A percentile compares a stretch with the other conserved stretches of the same genome.
These are phyloP conservation scores for Cryptus armator DNA, from an alignment of 2,888 invertebrate genomes.

Conservation along the genomic window DNA sequence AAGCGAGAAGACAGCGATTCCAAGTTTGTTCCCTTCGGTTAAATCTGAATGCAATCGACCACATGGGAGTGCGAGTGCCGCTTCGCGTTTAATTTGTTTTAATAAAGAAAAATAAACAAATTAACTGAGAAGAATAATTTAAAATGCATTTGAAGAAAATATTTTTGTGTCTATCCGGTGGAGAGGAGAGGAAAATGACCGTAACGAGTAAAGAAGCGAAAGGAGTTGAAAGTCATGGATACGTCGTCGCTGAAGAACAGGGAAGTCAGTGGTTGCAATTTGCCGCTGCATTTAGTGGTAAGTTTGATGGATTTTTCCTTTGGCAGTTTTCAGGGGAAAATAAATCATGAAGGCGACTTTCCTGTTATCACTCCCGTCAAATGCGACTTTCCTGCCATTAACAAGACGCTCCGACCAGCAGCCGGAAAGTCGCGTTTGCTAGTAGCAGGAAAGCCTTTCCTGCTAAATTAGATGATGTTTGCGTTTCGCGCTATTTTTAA, in stretches of 20 bases:
- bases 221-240: conserved; percentile 71
- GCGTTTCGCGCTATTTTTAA: too few species aligned
- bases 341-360: not conserved
- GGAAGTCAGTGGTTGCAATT: conserved; percentile 77
- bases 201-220: conserved; percentile 64
- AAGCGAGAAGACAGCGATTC: not conserved
- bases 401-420: too few species aligned
- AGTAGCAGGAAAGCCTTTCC: too few species aligned
- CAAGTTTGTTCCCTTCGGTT: not conserved
- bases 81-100: not conserved
- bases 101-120: not conserved
- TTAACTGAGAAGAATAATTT: not conserved
- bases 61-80: conserved; percentile 5
- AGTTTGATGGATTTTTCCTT: conserved; percentile 56
- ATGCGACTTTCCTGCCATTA: too few species aligned
- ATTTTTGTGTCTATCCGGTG: conserved; percentile 59
- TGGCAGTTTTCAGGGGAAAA: not conserved
- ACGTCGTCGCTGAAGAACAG: conserved; percentile 69
- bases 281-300: conserved; percentile 76
- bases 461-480: too few species aligned
- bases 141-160: conserved; percentile 66
- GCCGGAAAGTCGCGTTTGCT: too few species aligned
- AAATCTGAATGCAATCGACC: not conserved
- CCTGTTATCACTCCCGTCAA: too few species aligned
- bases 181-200: conserved; percentile 59